These are phyloP conservation scores for Xestia ashworthii DNA, from an alignment of 2,888 invertebrate genomes.

Conservation along the genomic window DNA sequence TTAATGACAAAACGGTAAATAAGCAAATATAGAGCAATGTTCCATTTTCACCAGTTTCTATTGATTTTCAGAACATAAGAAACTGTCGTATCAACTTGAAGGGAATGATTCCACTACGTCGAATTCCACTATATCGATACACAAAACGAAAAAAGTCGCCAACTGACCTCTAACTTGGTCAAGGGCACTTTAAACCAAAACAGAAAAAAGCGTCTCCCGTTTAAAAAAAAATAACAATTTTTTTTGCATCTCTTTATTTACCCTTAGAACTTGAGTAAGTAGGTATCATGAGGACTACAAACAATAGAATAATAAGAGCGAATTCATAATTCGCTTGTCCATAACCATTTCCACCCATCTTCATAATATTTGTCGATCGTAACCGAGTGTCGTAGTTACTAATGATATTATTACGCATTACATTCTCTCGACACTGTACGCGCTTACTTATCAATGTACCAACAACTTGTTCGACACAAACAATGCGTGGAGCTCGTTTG, in stretches of 20 bases:
- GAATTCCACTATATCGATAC: background rate
- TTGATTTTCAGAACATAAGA: background rate
- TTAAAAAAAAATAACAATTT: background rate
- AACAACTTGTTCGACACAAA: constrained; percentile 43
- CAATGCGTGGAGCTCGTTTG: constrained; percentile 13
- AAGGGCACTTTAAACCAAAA: background rate
- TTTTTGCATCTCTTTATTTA: background rate
- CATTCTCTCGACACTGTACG: constrained; percentile 21
- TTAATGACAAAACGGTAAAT: background rate
- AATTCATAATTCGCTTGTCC: background rate
- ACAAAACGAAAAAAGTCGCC: background rate
- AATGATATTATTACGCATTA: background rate
- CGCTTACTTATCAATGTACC: constrained; percentile 19
- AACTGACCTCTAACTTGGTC: background rate
- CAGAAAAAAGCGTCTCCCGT: background rate
- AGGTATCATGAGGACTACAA: too few species aligned
- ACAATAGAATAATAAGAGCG: background rate
- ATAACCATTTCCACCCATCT: background rate
- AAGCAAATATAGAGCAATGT: background rate
- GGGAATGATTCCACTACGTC: background rate
- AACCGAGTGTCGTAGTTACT: background rate
- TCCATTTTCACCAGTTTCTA: background rate
- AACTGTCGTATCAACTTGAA: background rate
- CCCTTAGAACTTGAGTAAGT: too few species aligned
- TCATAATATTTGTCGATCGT: constrained; percentile 1